phyloP scores from a whole-genome alignment of 2,888 invertebrate genomes.

The Lochmaea capreae region DNA sequence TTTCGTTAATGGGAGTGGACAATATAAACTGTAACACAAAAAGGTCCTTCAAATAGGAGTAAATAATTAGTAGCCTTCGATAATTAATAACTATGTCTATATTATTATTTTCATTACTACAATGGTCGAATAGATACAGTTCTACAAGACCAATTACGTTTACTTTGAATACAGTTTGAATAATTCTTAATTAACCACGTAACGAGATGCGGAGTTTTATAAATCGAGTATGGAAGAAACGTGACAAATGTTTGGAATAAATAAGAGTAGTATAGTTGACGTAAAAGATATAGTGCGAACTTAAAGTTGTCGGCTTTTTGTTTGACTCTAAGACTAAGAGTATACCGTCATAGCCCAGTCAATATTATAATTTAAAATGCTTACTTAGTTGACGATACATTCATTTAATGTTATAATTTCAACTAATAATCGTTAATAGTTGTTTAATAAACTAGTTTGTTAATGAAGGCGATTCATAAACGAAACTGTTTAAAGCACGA shows the following conservation, averaged over 20 bases:
- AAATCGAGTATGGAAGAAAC: not conserved
- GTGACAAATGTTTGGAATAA: conserved; percentile 4
- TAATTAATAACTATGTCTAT: conserved; percentile 6
- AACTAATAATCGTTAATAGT: too few relatives aligned
- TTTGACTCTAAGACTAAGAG: too few relatives aligned
- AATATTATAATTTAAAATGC: too few relatives aligned
- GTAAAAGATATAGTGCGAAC: too few relatives aligned
- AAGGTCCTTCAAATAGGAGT: conserved; percentile 13
- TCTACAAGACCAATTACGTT: conserved; percentile 4
- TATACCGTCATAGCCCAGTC: too few relatives aligned
- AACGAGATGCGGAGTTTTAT: not conserved
- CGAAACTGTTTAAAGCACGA: too few relatives aligned
- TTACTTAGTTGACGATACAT: too few relatives aligned
- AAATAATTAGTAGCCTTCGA: not conserved
- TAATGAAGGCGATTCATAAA: too few relatives aligned
- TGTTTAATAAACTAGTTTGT: too few relatives aligned
- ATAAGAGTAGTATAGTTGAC: too few relatives aligned
- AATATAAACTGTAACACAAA: not conserved
- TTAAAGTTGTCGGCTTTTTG: too few relatives aligned
- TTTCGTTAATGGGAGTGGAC: not conserved
- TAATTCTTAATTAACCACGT: not conserved
- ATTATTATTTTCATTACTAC: conserved; percentile 9
- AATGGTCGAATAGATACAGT: conserved; percentile 4
- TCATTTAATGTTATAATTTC: too few relatives aligned
- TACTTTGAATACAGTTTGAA: not conserved